Conservation (phyloP, 92 coral and sea anemone species). For the Porites rus region DNA sequence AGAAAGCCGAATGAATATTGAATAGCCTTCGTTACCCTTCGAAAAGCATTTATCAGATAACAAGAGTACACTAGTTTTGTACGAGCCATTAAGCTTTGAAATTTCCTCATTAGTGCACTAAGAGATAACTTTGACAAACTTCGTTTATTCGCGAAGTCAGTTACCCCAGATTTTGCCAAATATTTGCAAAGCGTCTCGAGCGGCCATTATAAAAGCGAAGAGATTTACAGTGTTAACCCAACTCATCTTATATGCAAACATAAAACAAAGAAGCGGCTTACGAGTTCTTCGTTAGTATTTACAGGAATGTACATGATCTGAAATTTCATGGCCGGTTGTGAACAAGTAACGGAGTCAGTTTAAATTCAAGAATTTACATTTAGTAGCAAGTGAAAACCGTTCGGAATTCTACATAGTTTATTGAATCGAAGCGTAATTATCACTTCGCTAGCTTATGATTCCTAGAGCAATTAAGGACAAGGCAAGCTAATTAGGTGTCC, state of each 20-base stretch:
- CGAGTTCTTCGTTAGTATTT: conserved; percentile 22
- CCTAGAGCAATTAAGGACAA: conserved; percentile 46
- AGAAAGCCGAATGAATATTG: conserved; percentile 53
- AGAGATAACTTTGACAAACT: not conserved
- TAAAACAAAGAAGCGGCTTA: conserved; percentile 65
- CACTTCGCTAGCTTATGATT: conserved; percentile 29
- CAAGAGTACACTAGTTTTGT: conserved; percentile 1
- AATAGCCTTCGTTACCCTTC: conserved; percentile 46
- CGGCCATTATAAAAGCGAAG: conserved; percentile 55
- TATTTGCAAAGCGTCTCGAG: conserved; percentile 50
- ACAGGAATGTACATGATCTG: conserved; percentile 30
- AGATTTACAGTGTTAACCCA: conserved; percentile 67
- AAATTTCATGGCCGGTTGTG: conserved; percentile 22
- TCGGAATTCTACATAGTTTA: not conserved
- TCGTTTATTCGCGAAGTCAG: not conserved
- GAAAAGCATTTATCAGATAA: conserved; percentile 23
- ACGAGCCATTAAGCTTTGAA: conserved; percentile 2
- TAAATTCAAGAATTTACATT: not conserved
- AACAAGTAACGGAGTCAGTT: not conserved
- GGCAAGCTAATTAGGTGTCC: conserved; percentile 53
- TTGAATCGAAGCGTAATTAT: conserved; percentile 34
- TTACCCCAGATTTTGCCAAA: conserved; percentile 16
- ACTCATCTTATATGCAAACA: conserved; percentile 84
- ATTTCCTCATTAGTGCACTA: not conserved
- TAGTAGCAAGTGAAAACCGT: not conserved